A percentile compares a stretch with the other conserved stretches of the same genome.
Evolutionary conservation across 2,797 vertebrate species (phyloP).

Genomic region (Lacerta viridis): DNA sequence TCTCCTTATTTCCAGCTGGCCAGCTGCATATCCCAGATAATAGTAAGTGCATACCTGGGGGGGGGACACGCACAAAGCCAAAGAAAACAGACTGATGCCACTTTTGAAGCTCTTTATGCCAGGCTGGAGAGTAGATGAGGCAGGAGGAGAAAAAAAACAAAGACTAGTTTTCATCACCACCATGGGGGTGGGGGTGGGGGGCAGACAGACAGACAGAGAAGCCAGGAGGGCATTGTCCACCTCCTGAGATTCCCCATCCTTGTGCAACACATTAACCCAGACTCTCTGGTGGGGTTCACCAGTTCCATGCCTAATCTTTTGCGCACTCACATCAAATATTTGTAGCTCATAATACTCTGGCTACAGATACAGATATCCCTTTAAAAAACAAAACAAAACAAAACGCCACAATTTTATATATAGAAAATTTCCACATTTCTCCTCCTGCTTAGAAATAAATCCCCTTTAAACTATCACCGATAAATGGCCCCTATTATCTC

Average conservation of each 20-base stretch:
- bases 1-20: neutral
- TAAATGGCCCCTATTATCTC: neutral
- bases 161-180: too few species aligned
- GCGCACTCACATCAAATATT: neutral
- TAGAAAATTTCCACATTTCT: neutral
- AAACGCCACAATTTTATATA: neutral
- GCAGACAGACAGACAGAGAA: too few species aligned
- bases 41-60: neutral
- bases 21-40: neutral
- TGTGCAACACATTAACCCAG: too few species aligned
- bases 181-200: too few species aligned
- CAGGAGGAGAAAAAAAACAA: too few species aligned
- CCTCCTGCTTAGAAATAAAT: neutral
- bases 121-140: too few species aligned
- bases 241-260: too few species aligned
- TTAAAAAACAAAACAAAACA: too few species aligned
- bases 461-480: neutral
- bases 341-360: neutral
- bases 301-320: neutral
- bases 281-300: too few species aligned
- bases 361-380: neutral
- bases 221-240: too few species aligned
- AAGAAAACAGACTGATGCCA: conserved; percentile 52
- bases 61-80: conserved; percentile 47
- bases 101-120: conserved; percentile 8